Evolutionary conservation across 2,797 vertebrate genomes (phyloP).

Genomic region (Brachyalestes nurse): DNA sequence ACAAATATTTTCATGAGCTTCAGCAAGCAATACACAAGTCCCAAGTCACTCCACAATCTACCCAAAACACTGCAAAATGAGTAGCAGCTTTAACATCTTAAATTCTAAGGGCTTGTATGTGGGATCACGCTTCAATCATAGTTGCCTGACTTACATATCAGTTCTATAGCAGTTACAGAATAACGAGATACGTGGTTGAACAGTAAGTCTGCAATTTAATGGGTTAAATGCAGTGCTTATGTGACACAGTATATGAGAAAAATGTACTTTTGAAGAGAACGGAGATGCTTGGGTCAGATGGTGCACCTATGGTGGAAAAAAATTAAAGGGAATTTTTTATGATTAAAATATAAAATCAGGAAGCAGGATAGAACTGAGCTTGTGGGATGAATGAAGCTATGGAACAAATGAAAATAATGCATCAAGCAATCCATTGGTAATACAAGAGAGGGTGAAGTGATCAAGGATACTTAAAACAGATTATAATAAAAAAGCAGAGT

Average conservation of each 20-base stretch:
- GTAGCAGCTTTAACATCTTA: neutral
- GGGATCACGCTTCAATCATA: neutral
- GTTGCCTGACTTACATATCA: neutral
- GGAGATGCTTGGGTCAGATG: neutral
- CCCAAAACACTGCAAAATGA: neutral
- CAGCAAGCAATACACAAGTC: neutral
- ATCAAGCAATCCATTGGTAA: neutral
- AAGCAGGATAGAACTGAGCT: neutral
- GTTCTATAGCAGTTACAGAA: neutral
- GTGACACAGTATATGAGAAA: neutral
- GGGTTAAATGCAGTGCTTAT: conserved; percentile 5
- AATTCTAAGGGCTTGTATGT: neutral
- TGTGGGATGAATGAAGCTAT: neutral
- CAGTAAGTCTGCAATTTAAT: neutral
- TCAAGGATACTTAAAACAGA: neutral
- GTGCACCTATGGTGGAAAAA: neutral
- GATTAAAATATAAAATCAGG: conserved; percentile 15
- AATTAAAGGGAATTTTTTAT: conserved; percentile 37
- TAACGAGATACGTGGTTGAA: neutral
- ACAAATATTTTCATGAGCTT: neutral
- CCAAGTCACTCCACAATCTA: conserved; percentile 1
- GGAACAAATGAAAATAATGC: neutral
- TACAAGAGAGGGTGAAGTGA: neutral
- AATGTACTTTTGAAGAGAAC: neutral
- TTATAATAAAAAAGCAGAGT: neutral